Conservation (phyloP, 1,140 invertebrate genomes). For the Drosophila rufa region DNA sequence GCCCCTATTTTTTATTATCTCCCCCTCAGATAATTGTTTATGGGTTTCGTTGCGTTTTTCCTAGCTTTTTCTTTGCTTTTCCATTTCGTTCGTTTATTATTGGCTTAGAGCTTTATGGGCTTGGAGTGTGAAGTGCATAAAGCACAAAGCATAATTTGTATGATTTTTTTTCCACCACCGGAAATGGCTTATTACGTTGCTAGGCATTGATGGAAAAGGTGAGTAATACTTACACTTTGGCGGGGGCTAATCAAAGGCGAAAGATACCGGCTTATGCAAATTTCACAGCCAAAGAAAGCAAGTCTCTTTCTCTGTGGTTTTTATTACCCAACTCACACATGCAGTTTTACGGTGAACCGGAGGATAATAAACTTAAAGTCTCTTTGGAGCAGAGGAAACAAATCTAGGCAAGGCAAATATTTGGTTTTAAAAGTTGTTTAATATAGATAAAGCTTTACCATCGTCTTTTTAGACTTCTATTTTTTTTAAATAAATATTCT, state of each 20-base stretch:
- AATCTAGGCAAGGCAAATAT: neutral
- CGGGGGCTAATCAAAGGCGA: conserved; percentile 51
- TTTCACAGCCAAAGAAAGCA: conserved; percentile 22
- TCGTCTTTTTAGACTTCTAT: no score
- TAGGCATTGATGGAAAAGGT: conserved; percentile 27
- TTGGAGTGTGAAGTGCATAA: conserved; percentile 57
- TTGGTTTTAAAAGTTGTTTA: neutral
- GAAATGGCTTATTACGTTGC: conserved; percentile 62
- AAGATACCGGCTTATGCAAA: conserved; percentile 52
- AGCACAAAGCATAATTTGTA: conserved; percentile 58
- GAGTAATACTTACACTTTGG: conserved; percentile 33
- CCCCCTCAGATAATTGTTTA: conserved; percentile 47
- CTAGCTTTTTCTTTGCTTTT: conserved; percentile 21
- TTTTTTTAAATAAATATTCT: no score
- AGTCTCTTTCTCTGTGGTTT: conserved; percentile 26
- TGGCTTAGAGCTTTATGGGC: conserved; percentile 45
- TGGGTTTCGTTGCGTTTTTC: conserved; percentile 46
- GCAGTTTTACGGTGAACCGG: conserved; percentile 18
- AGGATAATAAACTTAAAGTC: conserved; percentile 14
- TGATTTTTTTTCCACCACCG: conserved; percentile 53
- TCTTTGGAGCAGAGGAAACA: conserved; percentile 4
- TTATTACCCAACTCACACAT: conserved; percentile 39
- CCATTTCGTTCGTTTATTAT: conserved; percentile 50
- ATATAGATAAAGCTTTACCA: neutral
- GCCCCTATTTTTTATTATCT: conserved; percentile 2